A percentile compares a stretch with the other conserved stretches of the same genome.
phyloP scores from a whole-genome alignment of 2,797 vertebrate genomes.

The Pseudochromis fuscus region DNA sequence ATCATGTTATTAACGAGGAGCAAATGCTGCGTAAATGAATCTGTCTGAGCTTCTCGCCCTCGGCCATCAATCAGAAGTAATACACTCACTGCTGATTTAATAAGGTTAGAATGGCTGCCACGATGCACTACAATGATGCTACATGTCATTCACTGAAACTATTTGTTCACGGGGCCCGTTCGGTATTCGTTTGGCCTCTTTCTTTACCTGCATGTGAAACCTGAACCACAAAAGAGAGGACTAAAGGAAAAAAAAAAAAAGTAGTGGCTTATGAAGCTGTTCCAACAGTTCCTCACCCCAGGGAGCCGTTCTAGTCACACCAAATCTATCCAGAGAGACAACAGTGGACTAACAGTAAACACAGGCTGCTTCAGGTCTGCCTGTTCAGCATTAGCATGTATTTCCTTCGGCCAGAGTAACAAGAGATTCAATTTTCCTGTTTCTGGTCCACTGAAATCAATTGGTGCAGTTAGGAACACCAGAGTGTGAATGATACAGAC shows the following conservation, averaged over 20 bases:
- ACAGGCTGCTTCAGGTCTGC: constrained; percentile 40
- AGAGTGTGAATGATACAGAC: constrained; percentile 66
- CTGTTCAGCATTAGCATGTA: constrained; percentile 60
- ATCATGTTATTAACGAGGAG: constrained; percentile 69
- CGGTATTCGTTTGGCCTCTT: constrained; percentile 17
- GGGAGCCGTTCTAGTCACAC: constrained; percentile 43
- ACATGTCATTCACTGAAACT: constrained; percentile 33
- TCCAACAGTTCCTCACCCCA: constrained; percentile 49
- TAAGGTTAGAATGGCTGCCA: constrained; percentile 51
- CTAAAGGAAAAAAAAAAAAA: too few species aligned
- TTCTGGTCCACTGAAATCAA: constrained; percentile 72
- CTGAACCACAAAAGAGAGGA: constrained; percentile 7
- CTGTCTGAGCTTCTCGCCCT: constrained; percentile 62
- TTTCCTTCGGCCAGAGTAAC: constrained; percentile 60
- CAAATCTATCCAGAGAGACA: constrained; percentile 56
- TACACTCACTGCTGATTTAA: constrained; percentile 64
- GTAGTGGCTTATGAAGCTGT: constrained; percentile 44
- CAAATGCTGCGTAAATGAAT: constrained; percentile 73
- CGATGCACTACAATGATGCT: constrained; percentile 19
- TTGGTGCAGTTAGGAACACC: constrained; percentile 61
- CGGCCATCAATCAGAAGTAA: constrained; percentile 67
- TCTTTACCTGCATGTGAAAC: constrained; percentile 43
- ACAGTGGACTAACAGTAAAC: constrained; percentile 47
- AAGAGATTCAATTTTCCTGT: constrained; percentile 62
- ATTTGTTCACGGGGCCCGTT: constrained; percentile 15